A percentile compares a stretch with the other conserved stretches of the same genome.
Conservation (phyloP, 2,888 invertebrate species). For the Thymelicus acteon region DNA sequence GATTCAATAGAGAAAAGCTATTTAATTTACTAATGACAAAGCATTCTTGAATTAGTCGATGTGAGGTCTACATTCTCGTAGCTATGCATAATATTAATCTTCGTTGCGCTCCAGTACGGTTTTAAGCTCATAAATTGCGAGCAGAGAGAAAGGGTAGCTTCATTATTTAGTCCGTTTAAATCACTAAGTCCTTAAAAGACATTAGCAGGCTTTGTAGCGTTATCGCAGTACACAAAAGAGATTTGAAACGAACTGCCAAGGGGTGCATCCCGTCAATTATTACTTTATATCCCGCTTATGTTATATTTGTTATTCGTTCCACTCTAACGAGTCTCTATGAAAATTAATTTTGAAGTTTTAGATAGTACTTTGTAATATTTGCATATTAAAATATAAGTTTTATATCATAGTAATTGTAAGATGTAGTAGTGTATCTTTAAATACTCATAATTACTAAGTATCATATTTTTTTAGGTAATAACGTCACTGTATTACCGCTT, state of each 20-base stretch:
- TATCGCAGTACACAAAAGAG: conserved; percentile 82
- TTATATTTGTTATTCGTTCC: conserved; percentile 44
- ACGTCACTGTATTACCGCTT: too few species aligned
- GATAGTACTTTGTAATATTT: not conserved
- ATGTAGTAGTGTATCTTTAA: too few species aligned
- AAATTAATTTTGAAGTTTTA: not conserved
- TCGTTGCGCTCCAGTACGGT: conserved; percentile 47
- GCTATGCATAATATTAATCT: conserved; percentile 34
- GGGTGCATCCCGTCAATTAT: conserved; percentile 67
- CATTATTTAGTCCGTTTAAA: conserved; percentile 85
- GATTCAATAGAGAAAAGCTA: not conserved
- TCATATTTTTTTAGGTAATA: too few species aligned
- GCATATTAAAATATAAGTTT: not conserved
- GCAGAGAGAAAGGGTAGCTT: conserved; percentile 74
- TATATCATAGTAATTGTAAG: too few species aligned
- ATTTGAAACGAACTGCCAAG: conserved; percentile 65
- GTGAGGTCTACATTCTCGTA: conserved; percentile 7
- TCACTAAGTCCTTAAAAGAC: conserved; percentile 85
- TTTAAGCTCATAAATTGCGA: conserved; percentile 75
- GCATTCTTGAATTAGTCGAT: not conserved
- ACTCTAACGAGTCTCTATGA: conserved; percentile 13
- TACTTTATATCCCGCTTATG: conserved; percentile 62
- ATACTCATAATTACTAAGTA: too few species aligned
- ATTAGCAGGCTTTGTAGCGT: conserved; percentile 83
- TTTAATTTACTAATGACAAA: conserved; percentile 18